Conservation (phyloP, 2,113 vertebrate genomes). For the Atherinomorus stipes region DNA sequence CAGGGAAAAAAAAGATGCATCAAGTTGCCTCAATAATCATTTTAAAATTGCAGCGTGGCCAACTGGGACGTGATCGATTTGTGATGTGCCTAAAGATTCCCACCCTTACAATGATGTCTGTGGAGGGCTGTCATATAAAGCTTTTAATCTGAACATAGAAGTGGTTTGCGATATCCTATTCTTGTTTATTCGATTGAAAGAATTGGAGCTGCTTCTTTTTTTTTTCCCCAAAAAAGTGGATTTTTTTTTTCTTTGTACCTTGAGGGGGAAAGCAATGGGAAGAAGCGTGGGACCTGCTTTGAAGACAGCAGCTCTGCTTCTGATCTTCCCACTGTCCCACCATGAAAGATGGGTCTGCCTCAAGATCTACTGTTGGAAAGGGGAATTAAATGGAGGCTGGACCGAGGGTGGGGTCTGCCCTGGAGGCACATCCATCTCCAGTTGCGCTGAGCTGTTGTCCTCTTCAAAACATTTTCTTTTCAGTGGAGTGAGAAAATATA, state of each 20-base stretch:
- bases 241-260: conserved; percentile 50
- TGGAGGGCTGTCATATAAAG: too few species aligned
- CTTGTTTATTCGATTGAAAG: conserved; percentile 1
- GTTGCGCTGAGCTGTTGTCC: conserved; percentile 63
- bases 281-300: conserved; percentile 77
- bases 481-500: conserved; percentile 36
- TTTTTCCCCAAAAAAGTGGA: not conserved
- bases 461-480: conserved; percentile 62
- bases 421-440: conserved; percentile 65
- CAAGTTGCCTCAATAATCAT: too few species aligned
- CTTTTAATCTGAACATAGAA: too few species aligned
- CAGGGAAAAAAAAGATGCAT: too few species aligned
- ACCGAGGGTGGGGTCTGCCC: conserved; percentile 72
- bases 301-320: conserved; percentile 63
- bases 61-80: too few species aligned
- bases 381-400: conserved; percentile 55
- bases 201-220: not conserved
- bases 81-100: too few species aligned
- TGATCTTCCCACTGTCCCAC: conserved; percentile 66
- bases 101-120: too few species aligned
- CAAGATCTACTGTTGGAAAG: conserved; percentile 57
- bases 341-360: conserved; percentile 68
- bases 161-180: too few species aligned
- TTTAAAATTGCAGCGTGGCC: too few species aligned
- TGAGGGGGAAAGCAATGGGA: conserved; percentile 57